A percentile compares a stretch with the other conserved stretches of the same genome.
phyloP scores from a whole-genome alignment of 2,113 vertebrate genomes.

The Dunckerocampus dactyliophorus region DNA sequence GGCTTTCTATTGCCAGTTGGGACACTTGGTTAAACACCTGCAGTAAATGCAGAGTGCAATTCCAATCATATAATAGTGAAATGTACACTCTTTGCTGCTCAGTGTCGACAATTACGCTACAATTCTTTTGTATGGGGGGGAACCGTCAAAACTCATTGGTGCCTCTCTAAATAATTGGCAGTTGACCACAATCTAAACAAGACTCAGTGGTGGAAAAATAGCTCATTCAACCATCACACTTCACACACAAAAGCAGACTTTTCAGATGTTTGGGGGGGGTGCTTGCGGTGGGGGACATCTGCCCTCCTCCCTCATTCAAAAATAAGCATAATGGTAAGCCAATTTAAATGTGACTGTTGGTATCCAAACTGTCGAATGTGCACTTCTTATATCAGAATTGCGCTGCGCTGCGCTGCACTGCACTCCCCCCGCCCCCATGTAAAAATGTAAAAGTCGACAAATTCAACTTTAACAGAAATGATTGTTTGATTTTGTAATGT shows the following conservation, averaged over 20 bases:
- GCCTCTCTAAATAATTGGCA: slow-evolving; percentile 33
- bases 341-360: not conserved
- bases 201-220: slow-evolving; percentile 24
- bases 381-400: no score
- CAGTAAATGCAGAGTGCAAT: no score
- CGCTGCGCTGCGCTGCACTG: no score
- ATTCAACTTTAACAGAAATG: no score
- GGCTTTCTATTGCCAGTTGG: no score
- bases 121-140: slow-evolving; percentile 9
- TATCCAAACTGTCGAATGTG: no score
- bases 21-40: no score
- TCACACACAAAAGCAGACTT: slow-evolving; percentile 46
- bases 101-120: slow-evolving; percentile 10
- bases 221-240: slow-evolving; percentile 43
- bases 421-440: no score
- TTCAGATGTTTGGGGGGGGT: slow-evolving; percentile 21
- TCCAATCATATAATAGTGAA: no score
- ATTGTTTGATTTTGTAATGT: not conserved
- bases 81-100: no score
- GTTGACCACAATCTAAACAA: slow-evolving; percentile 41
- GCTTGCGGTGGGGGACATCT: not conserved
- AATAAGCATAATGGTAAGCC: slow-evolving; percentile 32
- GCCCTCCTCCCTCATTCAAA: not conserved
- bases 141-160: slow-evolving; percentile 13
- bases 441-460: no score